Conservation (phyloP, 2,113 vertebrate genomes). For the Maccullochella peelii region DNA sequence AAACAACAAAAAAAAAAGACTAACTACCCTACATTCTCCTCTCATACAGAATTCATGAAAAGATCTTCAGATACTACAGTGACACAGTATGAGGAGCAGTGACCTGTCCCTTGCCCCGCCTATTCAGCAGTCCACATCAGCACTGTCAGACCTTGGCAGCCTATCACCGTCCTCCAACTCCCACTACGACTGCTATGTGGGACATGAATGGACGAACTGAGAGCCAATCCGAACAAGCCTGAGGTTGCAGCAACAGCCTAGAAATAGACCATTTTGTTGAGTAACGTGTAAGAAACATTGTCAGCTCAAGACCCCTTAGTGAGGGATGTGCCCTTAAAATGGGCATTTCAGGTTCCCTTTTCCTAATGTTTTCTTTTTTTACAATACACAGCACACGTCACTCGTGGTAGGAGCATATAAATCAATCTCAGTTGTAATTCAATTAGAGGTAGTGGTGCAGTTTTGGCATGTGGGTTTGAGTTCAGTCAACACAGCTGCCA, state of each 20-base stretch:
- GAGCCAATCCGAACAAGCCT: constrained; percentile 69
- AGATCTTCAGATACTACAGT: constrained; percentile 27
- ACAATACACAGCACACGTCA: not conserved
- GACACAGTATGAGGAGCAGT: constrained; percentile 11
- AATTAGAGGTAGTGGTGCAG: not conserved
- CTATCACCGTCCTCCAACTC: constrained; percentile 79
- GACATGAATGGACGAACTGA: constrained; percentile 68
- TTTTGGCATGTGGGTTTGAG: not conserved
- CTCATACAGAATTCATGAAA: constrained; percentile 8
- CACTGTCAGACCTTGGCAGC: constrained; percentile 68
- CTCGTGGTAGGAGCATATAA: not conserved
- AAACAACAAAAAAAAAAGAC: not conserved
- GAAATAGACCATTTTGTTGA: constrained; percentile 66
- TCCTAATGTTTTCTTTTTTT: not conserved
- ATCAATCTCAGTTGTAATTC: constrained; percentile 5
- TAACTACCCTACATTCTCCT: not conserved
- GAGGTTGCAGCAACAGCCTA: constrained; percentile 51
- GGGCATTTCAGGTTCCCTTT: not conserved
- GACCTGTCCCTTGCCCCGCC: constrained; percentile 60
- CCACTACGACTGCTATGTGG: constrained; percentile 45
- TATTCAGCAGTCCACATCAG: constrained; percentile 80
- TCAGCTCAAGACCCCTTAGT: constrained; percentile 5
- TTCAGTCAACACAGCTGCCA: constrained; percentile 1
- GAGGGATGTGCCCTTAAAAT: not conserved
- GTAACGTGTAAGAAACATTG: constrained; percentile 43